Evolutionary conservation across 2,888 invertebrate species (phyloP).

Genomic region (Matsumyia berberina): DNA sequence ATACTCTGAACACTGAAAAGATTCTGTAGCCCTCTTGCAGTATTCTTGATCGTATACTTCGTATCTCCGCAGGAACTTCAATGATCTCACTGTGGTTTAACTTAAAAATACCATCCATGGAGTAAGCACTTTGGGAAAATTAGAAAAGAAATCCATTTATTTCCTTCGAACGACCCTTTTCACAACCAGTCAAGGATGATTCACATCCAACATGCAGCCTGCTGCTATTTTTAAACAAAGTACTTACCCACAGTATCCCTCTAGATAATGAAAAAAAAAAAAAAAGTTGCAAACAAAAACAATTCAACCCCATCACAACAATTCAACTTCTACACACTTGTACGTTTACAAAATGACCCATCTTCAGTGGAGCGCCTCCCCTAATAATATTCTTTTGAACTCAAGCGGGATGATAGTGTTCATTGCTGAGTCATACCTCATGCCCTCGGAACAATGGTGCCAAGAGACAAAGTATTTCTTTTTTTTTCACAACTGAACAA

Average conservation of each 20-base stretch:
- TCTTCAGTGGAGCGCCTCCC: constrained; percentile 17
- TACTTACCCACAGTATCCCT: constrained; percentile 11
- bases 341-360: constrained; percentile 10
- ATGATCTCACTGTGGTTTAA: too few relatives aligned
- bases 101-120: not conserved
- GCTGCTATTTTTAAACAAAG: constrained; percentile 9
- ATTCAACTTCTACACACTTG: constrained; percentile 15
- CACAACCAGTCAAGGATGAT: constrained; percentile 2
- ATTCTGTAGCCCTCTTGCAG: too few relatives aligned
- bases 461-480: constrained; percentile 20
- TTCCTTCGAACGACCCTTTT: not conserved
- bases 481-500: not conserved
- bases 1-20: too few relatives aligned
- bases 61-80: too few relatives aligned
- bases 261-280: constrained; percentile 5
- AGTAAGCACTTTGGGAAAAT: not conserved
- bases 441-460: constrained; percentile 24
- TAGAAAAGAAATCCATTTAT: constrained; percentile 1
- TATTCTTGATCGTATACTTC: too few relatives aligned
- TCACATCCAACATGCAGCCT: not conserved
- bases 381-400: constrained; percentile 36
- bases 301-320: constrained; percentile 23
- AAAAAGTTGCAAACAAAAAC: constrained; percentile 1
- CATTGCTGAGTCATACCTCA: constrained; percentile 25
- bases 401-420: constrained; percentile 11